Base-by-base conservation (phyloP, 2,888 invertebrate species). In the Melipona beecheii region DNA sequence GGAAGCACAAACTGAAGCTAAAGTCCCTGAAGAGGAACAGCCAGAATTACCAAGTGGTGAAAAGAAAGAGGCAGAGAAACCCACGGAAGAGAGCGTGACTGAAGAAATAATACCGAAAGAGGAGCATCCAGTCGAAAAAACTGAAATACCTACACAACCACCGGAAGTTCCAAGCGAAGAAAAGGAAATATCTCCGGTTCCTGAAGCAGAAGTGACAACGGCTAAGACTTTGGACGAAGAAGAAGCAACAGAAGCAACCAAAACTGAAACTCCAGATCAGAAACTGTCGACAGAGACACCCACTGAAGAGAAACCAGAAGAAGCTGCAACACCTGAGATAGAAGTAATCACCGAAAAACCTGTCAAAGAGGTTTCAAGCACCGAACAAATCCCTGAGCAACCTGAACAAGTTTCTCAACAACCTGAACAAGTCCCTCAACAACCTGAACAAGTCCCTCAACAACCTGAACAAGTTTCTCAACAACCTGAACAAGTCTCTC, bases 1-100 rank as follows among this genome's bases (percentile, higher is more conserved):
- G 49, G 31, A 60, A 52, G 21, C 56, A 19, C 68, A 60, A 1
- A 77, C 76, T 6, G 76, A 76, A 36, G 62, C 60, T 31, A n/a
- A 36, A 3, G 19, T 24, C 52, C 68, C 72, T 49, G 52, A 80
- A 6, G 74, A 70, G 60, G 58, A 74, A 52, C n/a, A 74, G 24
- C 31, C 77, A 64, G 72, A 81, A 72, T 17, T 72, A n/a, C 74
- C 60, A 1, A 60, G 72, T 19, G 86, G 85, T 4, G 87, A 86
- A 49, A 80, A 77, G 5, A 68, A 76, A 70, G 76, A 76, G 13
- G 85, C 85, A 83, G 64, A 56, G 70, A 81, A 81, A 65, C 79
- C 84, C 31, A 78, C 76, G 36, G 87, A 89, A 66, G 86, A 88
- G 82, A 60, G 77, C 36, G 82, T 82, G 58, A 78, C 86, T 24